phyloP scores from a whole-genome alignment of 2,888 invertebrate genomes.

The Eupithecia abbreviata region DNA sequence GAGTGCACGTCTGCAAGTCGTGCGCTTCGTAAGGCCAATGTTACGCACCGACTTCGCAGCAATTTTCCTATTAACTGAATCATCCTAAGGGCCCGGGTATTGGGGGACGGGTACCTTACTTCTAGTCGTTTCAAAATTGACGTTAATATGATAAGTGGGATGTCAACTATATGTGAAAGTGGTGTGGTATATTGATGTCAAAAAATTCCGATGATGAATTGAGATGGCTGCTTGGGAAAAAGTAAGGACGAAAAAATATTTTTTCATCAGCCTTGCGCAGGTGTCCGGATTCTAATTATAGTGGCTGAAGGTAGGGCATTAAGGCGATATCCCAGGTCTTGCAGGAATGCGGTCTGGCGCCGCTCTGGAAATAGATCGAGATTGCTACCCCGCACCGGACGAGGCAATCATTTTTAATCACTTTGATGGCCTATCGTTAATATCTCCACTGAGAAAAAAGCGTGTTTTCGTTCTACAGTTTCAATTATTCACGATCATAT shows the following conservation, averaged over 20 bases:
- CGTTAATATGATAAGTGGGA: conserved; percentile 70
- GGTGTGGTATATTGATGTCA: conserved; percentile 56
- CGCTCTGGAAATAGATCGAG: conserved; percentile 74
- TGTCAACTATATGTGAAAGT: conserved; percentile 74
- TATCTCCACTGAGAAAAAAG: conserved; percentile 7
- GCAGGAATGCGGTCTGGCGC: conserved; percentile 80
- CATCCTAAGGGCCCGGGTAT: conserved; percentile 70
- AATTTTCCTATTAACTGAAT: conserved; percentile 80
- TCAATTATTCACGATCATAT: not conserved
- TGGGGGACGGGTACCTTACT: conserved; percentile 63
- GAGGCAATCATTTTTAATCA: conserved; percentile 57
- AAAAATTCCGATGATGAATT: conserved; percentile 42
- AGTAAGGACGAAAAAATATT: not conserved
- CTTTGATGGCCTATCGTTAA: conserved; percentile 39
- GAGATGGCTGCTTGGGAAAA: conserved; percentile 1
- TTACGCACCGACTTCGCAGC: conserved; percentile 73
- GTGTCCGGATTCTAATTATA: conserved; percentile 71
- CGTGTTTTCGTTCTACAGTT: not conserved
- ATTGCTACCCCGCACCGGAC: conserved; percentile 57
- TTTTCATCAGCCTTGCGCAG: not conserved
- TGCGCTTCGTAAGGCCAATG: conserved; percentile 81
- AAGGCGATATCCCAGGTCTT: conserved; percentile 74
- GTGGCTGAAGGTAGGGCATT: conserved; percentile 69
- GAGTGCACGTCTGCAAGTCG: conserved; percentile 70
- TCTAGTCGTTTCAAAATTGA: conserved; percentile 66